phyloP scores from a whole-genome alignment of 2,888 invertebrate species.

The Watsonalla binaria region DNA sequence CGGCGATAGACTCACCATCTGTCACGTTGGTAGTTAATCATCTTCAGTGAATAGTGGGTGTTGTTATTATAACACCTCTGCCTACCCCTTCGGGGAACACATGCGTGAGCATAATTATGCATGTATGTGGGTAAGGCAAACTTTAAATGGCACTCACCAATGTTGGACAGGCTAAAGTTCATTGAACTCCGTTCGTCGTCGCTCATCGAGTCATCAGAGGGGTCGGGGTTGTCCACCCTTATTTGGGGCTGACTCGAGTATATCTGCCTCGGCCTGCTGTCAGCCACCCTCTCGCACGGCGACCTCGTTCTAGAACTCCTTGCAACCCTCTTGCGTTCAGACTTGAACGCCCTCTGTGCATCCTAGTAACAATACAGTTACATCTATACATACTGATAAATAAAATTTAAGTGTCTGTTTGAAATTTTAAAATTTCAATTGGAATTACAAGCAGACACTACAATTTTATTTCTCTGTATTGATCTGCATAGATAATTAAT shows the following conservation, averaged over 20 bases:
- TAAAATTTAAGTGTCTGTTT: too few relatives aligned
- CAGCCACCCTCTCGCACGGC: constrained; percentile 32
- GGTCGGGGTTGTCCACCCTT: constrained; percentile 42
- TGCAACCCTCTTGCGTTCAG: constrained; percentile 52
- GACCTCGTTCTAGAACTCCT: constrained; percentile 30
- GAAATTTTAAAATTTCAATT: too few relatives aligned
- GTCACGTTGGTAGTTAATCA: too few relatives aligned
- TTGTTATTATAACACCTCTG: too few relatives aligned
- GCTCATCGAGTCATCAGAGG: constrained; percentile 67
- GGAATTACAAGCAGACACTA: too few relatives aligned
- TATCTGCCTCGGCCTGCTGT: constrained; percentile 33
- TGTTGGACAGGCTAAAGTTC: constrained; percentile 57
- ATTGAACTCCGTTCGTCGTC: constrained; percentile 65
- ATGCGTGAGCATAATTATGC: too few relatives aligned
- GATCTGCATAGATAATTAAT: too few relatives aligned
- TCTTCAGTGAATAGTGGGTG: too few relatives aligned
- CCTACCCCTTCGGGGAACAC: not conserved
- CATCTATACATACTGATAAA: too few relatives aligned
- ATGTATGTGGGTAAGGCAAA: not conserved
- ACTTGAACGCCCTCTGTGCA: constrained; percentile 51
- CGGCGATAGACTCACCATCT: too few relatives aligned
- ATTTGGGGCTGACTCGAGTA: constrained; percentile 54
- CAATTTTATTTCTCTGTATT: too few relatives aligned
- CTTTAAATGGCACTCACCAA: constrained; percentile 38
- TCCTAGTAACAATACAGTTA: constrained; percentile 28